Percentiles rank a stretch among this genome's conserved stretches.
phyloP scores from a whole-genome alignment of 2,888 invertebrate species.

The Crepidodera aurea region DNA sequence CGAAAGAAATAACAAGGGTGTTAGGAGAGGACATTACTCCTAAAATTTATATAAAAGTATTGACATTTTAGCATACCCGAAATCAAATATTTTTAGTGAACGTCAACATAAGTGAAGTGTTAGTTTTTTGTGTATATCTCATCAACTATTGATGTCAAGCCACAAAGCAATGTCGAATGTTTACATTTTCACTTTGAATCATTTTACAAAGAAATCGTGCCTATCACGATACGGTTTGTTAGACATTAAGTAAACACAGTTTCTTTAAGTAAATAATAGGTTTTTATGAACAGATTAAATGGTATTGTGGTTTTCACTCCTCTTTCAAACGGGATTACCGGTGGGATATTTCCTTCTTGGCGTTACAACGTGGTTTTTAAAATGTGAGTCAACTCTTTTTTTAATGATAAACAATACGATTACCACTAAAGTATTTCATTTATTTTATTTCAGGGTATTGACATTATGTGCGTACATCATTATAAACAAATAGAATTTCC shows the following conservation, averaged over 20 bases:
- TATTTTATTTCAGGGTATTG: too few species aligned
- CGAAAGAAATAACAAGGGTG: too few species aligned
- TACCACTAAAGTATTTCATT: too few species aligned
- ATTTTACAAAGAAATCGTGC: slow-evolving; percentile 41
- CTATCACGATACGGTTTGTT: slow-evolving; percentile 43
- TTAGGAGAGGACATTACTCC: too few species aligned
- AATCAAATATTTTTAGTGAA: too few species aligned
- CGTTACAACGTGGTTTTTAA: not conserved
- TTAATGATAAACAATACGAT: not conserved
- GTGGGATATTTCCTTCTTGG: slow-evolving; percentile 35
- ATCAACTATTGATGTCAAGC: slow-evolving; percentile 11
- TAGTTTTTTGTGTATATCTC: not conserved
- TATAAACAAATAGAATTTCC: too few species aligned
- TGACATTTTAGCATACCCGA: too few species aligned
- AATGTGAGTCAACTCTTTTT: not conserved
- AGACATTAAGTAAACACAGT: slow-evolving; percentile 42
- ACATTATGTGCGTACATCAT: too few species aligned
- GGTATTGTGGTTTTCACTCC: slow-evolving; percentile 39
- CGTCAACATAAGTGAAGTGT: not conserved
- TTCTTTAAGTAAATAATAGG: slow-evolving; percentile 40
- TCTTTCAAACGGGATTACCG: slow-evolving; percentile 36
- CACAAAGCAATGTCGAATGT: slow-evolving; percentile 33
- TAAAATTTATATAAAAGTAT: too few species aligned
- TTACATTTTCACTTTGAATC: slow-evolving; percentile 34
- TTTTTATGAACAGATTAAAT: slow-evolving; percentile 41